Percentiles rank a stretch among this genome's conserved stretches.
Evolutionary conservation across 2,797 vertebrate genomes (phyloP).

Genomic region (Lemur catta): DNA sequence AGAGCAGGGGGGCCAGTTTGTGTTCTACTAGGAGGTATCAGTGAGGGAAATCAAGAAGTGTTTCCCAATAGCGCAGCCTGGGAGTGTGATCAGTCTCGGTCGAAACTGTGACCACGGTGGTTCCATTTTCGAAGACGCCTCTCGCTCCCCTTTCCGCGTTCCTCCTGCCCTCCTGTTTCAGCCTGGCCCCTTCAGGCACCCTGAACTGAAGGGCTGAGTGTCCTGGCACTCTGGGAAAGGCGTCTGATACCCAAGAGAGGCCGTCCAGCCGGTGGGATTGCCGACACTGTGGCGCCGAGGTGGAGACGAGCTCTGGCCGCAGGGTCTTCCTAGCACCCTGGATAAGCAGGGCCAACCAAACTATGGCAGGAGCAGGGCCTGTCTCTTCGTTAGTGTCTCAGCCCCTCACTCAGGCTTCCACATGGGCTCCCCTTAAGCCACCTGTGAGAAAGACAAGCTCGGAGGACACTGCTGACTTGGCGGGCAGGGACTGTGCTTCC

Average conservation of each 20-base stretch:
- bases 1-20: not conserved
- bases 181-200: not conserved
- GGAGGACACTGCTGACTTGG: accelerated
- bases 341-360: not conserved
- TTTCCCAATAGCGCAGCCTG: not conserved
- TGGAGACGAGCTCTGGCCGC: not conserved
- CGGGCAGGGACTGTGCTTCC: not conserved
- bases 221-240: not conserved
- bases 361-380: accelerated
- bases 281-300: not conserved
- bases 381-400: not conserved
- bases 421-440: not conserved
- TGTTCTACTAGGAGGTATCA: not conserved
- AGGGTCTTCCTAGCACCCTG: not conserved
- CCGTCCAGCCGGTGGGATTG: accelerated
- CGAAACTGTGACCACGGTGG: not conserved
- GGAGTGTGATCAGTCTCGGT: not conserved
- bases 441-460: not conserved
- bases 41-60: not conserved
- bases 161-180: not conserved
- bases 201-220: not conserved
- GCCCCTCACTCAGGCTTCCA: not conserved
- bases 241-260: not conserved
- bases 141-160: not conserved
- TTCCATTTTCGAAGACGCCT: not conserved